Evolutionary conservation across 2,888 invertebrate genomes (phyloP).

Genomic region (Entomobrya proxima): DNA sequence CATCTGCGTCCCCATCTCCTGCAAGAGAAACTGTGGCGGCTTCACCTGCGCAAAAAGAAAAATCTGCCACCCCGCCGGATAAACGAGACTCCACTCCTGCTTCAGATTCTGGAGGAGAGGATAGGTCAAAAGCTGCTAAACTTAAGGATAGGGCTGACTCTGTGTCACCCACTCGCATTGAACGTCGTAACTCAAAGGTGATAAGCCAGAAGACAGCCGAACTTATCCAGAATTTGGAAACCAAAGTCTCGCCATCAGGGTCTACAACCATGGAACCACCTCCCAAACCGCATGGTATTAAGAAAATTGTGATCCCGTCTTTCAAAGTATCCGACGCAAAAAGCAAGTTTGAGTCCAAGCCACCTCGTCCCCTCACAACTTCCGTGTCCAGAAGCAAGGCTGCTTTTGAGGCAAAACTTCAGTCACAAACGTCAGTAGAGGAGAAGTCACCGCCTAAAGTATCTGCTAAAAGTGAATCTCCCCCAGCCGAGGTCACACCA

Average conservation of each 20-base stretch:
- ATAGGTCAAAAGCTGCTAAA: background rate
- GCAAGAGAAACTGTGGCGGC: background rate
- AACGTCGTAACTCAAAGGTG: slow-evolving; percentile 73
- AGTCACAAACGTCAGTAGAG: slow-evolving; percentile 39
- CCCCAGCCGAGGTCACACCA: slow-evolving; percentile 32
- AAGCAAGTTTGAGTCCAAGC: slow-evolving; percentile 82
- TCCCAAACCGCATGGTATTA: slow-evolving; percentile 77
- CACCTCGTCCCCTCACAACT: slow-evolving; percentile 69
- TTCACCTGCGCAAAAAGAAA: slow-evolving; percentile 30
- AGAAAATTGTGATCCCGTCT: slow-evolving; percentile 87
- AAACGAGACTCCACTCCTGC: slow-evolving; percentile 54
- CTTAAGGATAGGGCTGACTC: slow-evolving; percentile 67
- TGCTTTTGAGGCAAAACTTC: slow-evolving; percentile 67
- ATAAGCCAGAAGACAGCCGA: slow-evolving; percentile 75
- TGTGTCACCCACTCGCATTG: slow-evolving; percentile 73
- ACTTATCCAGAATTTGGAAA: slow-evolving; percentile 74
- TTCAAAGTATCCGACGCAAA: slow-evolving; percentile 92
- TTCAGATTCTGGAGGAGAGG: slow-evolving; percentile 43
- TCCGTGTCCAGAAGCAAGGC: slow-evolving; percentile 67
- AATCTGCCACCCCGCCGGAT: slow-evolving; percentile 45
- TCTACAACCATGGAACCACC: slow-evolving; percentile 42
- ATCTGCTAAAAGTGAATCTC: slow-evolving; percentile 41
- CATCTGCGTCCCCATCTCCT: background rate
- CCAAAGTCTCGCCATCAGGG: slow-evolving; percentile 66
- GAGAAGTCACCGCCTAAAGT: slow-evolving; percentile 30